Conservation (phyloP, 2,888 invertebrate genomes). For the Aleiodes alternator region DNA sequence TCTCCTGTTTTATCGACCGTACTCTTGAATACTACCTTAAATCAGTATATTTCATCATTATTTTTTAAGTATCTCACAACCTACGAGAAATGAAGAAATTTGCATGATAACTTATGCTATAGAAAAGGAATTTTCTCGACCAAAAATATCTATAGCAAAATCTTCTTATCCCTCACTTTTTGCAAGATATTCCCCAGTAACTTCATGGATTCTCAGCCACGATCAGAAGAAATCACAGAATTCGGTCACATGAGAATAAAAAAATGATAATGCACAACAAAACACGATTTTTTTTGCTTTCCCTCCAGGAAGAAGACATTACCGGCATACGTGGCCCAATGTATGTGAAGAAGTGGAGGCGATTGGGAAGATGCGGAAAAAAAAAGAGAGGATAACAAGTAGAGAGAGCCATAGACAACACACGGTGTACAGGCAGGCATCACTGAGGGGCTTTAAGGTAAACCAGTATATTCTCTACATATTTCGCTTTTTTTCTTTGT, state of each 20-base stretch:
- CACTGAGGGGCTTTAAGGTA: slow-evolving; percentile 45
- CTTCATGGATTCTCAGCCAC: too few species aligned
- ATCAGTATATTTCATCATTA: too few species aligned
- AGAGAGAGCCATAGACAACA: slow-evolving; percentile 54
- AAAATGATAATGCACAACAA: slow-evolving; percentile 37
- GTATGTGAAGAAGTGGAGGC: slow-evolving; percentile 18
- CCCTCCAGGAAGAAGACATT: slow-evolving; percentile 6
- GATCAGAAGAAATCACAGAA: not conserved
- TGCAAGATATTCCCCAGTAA: too few species aligned
- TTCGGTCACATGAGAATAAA: slow-evolving; percentile 42
- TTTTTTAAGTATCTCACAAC: too few species aligned
- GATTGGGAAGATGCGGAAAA: slow-evolving; percentile 33
- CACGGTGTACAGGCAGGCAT: slow-evolving; percentile 47
- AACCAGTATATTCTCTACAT: slow-evolving; percentile 37
- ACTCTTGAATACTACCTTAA: too few species aligned
- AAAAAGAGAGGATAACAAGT: slow-evolving; percentile 29
- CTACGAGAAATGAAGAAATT: too few species aligned
- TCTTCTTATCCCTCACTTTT: too few species aligned
- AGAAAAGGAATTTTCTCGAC: too few species aligned
- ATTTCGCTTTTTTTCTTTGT: not conserved
- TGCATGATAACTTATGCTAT: too few species aligned
- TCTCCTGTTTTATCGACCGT: too few species aligned
- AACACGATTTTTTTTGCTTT: not conserved
- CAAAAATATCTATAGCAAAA: too few species aligned
- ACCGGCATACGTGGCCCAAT: slow-evolving; percentile 35